phyloP scores from a whole-genome alignment of 2,113 vertebrate species.

The Laticauda laticaudata region DNA sequence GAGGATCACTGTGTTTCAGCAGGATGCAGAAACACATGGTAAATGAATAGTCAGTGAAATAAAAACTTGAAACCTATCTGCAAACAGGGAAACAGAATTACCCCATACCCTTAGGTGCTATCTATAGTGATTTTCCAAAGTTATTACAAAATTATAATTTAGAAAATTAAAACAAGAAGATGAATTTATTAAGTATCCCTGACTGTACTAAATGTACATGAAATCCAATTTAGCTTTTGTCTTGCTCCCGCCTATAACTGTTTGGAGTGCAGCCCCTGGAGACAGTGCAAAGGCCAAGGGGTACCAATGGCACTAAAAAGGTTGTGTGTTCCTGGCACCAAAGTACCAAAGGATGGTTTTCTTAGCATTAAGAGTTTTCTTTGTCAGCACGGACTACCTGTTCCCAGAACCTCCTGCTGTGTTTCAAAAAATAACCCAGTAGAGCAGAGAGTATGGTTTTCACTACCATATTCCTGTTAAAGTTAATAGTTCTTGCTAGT shows the following conservation, averaged over 20 bases:
- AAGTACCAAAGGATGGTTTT: conserved; percentile 20
- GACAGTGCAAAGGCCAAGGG: background rate
- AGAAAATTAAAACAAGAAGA: background rate
- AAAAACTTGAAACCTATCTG: conserved; percentile 31
- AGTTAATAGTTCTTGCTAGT: background rate
- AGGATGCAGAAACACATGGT: conserved; percentile 25
- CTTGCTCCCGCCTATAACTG: background rate
- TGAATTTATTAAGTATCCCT: background rate
- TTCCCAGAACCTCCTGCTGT: background rate
- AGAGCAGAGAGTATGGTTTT: background rate
- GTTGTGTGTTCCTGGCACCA: background rate
- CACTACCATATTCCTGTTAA: background rate
- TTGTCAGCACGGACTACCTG: conserved; percentile 3
- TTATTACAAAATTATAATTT: background rate
- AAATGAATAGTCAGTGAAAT: conserved; percentile 34
- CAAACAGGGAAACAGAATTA: background rate
- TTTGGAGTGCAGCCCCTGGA: background rate
- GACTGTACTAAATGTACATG: background rate
- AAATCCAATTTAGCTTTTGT: background rate
- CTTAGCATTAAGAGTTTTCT: conserved; percentile 9
- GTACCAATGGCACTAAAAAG: background rate
- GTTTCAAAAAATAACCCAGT: background rate
- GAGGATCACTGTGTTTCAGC: conserved; percentile 27
- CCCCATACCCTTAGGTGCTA: background rate
- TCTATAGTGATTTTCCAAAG: background rate